Base-by-base conservation (phyloP, 2,113 vertebrate genomes). In the Rhea americana region DNA sequence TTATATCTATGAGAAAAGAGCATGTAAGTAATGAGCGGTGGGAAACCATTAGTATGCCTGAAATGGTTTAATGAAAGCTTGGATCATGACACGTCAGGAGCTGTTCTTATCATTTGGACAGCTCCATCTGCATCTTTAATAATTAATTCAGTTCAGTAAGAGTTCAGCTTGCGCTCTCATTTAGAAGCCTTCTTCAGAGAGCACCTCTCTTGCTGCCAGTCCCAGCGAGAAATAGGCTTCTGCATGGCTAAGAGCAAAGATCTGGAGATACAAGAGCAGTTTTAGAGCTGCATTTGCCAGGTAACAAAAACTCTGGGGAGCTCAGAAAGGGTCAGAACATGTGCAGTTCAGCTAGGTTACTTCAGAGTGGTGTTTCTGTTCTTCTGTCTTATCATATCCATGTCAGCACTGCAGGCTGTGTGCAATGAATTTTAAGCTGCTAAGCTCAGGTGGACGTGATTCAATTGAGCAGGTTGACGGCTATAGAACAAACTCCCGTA, bases 91-190 rank as follows among this genome's bases (percentile, higher is more conserved):
- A 98, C 97, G 96, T 99, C 98, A 98, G 97, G 97, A 99, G 98
- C 97, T 98, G 98, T 99, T 99, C 98, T 98, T 98, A 98, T 99
- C 99, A 99, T 98, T 98, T 97, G 98, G 98, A 99, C 99, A 99
- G 98, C 98, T 99, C 99, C 99, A 99, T 99, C 99, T 99, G 99
- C 98, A 98, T 98, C 98, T 98, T 99, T 98, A 99, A 99, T 99
- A 99, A 99, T 99, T 99, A 97, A 99, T 99, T 98, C 98, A 97
- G 99, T 99, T 99, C 99, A 99, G 97, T 97, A 94, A 95, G 98
- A 99, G 99, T 99, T 99, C 99, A 99, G 97, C 96, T 97, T 97
- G 97, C 97, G 97, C 96, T 92, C 94, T 97, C 96, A 97, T 97
- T 97, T 98, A 97, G 98, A 98, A 98, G 97, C 98, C 98, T 98